Evolutionary conservation across 2,113 vertebrate genomes (phyloP).

Genomic region (Diphyllodes magnificus): DNA sequence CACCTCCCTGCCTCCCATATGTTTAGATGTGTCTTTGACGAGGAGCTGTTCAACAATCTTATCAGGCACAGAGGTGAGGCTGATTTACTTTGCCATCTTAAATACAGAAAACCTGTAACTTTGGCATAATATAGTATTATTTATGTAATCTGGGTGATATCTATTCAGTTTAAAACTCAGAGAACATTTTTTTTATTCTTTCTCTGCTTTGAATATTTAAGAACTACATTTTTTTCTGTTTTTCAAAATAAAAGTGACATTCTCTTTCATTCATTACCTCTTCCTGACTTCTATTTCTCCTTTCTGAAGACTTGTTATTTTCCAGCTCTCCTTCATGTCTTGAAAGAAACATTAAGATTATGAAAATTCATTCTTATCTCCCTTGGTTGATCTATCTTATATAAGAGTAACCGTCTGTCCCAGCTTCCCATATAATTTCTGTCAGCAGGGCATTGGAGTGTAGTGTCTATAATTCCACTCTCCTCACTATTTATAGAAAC

Average conservation of each 20-base stretch:
- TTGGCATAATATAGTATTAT: not conserved
- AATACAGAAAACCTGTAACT: not conserved
- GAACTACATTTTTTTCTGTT: not conserved
- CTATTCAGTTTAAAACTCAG: not conserved
- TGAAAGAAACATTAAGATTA: not conserved
- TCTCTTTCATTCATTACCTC: not conserved
- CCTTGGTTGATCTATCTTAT: not conserved
- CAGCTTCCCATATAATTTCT: not conserved
- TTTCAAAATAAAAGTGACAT: not conserved
- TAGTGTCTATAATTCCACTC: not conserved
- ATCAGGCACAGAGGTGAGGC: not conserved
- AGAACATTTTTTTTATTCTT: not conserved
- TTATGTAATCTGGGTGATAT: not conserved
- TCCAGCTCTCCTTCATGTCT: not conserved
- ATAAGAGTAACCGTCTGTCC: not conserved
- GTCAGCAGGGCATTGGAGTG: not conserved
- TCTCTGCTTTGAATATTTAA: not conserved
- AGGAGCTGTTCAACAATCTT: not conserved
- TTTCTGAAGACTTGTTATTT: not conserved
- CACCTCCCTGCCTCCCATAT: not conserved
- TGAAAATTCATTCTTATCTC: constrained; percentile 19
- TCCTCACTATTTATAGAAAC: not conserved
- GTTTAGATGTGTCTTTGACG: not conserved
- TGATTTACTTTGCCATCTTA: not conserved
- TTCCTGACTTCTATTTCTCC: not conserved